Conservation (phyloP, 2,888 invertebrate species). For the Scotopteryx bipunctaria region DNA sequence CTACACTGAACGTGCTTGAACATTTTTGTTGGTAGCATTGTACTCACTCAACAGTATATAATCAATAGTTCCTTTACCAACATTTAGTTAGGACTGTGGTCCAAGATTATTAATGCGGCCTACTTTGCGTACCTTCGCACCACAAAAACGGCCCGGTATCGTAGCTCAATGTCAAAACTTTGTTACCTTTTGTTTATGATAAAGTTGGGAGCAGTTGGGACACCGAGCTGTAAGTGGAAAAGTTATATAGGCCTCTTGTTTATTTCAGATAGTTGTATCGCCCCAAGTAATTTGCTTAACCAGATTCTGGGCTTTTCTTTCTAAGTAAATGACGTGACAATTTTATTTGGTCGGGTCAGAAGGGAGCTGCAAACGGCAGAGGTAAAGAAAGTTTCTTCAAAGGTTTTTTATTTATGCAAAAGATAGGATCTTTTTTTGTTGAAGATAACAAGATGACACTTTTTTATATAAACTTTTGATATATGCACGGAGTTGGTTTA, state of each 20-base stretch:
- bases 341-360: constrained; percentile 25
- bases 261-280: constrained; percentile 48
- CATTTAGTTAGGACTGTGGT: constrained; percentile 31
- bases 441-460: constrained; percentile 22
- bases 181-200: constrained; percentile 59
- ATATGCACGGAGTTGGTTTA: no score
- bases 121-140: constrained; percentile 37
- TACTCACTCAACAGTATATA: background rate
- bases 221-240: constrained; percentile 57
- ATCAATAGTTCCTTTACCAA: background rate
- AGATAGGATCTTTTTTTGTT: constrained; percentile 12
- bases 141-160: constrained; percentile 47
- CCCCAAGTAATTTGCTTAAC: constrained; percentile 47
- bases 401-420: constrained; percentile 21
- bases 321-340: constrained; percentile 30
- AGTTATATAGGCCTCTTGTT: constrained; percentile 54
- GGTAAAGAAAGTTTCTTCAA: constrained; percentile 14
- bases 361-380: constrained; percentile 16
- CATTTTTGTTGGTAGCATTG: background rate
- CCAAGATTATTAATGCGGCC: constrained; percentile 44
- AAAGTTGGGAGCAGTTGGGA: constrained; percentile 56
- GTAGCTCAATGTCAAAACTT: constrained; percentile 55
- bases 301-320: constrained; percentile 37
- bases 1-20: no score
- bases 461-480: constrained; percentile 6